Conservation (phyloP, 2,113 vertebrate species). For the rat (Rattus norvegicus) region DNA sequence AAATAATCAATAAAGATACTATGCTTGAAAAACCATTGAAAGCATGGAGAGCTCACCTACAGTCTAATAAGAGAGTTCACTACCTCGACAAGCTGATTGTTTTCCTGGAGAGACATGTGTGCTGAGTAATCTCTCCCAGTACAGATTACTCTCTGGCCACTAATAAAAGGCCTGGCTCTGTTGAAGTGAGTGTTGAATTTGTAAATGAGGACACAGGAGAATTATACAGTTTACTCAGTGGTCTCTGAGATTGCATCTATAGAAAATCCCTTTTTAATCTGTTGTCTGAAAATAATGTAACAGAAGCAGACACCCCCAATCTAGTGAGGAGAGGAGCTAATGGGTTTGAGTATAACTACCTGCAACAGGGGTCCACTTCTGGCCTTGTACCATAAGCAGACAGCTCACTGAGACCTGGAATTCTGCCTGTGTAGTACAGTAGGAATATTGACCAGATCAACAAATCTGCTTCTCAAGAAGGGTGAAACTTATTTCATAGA, state of each 20-base stretch:
- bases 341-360: background rate
- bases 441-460: background rate
- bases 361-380: background rate
- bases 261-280: background rate
- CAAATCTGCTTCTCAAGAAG: background rate
- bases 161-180: slow-evolving; percentile 48
- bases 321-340: background rate
- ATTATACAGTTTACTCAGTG: background rate
- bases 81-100: slow-evolving; percentile 25
- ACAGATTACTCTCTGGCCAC: slow-evolving; percentile 21
- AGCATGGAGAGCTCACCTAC: slow-evolving; percentile 16
- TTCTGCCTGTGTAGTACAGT: background rate
- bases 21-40: background rate
- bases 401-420: background rate
- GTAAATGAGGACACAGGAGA: background rate
- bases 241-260: background rate
- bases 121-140: slow-evolving; percentile 14
- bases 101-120: slow-evolving; percentile 9
- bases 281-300: slow-evolving; percentile 13
- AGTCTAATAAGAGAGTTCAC: slow-evolving; percentile 40
- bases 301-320: slow-evolving; percentile 1
- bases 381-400: background rate
- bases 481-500: background rate
- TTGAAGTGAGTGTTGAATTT: slow-evolving; percentile 6
- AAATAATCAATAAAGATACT: background rate